Evolutionary conservation across 2,797 vertebrate genomes (phyloP), one percentile per base, ranked within the genome.

Genomic region (Microhierax caerulescens): DNA sequence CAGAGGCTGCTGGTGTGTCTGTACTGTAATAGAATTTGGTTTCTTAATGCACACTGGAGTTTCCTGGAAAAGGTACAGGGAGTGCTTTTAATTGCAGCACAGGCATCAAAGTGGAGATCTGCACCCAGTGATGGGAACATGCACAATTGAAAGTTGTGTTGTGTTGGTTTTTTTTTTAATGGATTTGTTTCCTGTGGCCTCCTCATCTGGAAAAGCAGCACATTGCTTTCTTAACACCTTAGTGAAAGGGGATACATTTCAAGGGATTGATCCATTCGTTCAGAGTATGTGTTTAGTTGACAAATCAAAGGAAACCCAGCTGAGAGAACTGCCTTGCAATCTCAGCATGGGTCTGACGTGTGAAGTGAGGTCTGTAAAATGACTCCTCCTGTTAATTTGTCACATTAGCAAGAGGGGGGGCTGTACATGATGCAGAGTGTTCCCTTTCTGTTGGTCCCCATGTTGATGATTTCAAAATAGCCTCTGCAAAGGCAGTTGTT

Each of bases 271-370:
- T 88, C 73, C 73, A 2, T 77, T 39, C 50, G 5, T 51, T 80
- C 53, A 14, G 57, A 30, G 53, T 28, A 22, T 0, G 11, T 82
- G 76, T 90, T 61, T 32, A 51, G 79, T 51, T 39, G 56, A 76
- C 82, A 93, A 85, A 78, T 69, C 57, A 47, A 91, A 80, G 65
- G 76, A 80, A 65, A 60, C 68, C 95, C 72, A 81, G 91, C 82
- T 78, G 75, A 39, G 87, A 69, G 83, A 77, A 2, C 73, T 84
- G 89, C 61, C 61, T 80, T 50, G 61, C 69, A 11, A 2, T 53
- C 95, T 48, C 84, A 90, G 85, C 87, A 43, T 51, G 87, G 57
- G 34, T 41, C 11, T 70, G 47, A 45, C 1, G 16, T 43, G 1
- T 75, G 89, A 75, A 81, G 76, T 0, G 0, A 64, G 75, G 39